Base-by-base conservation (phyloP, 2,113 vertebrate genomes). In the Alces alces region DNA sequence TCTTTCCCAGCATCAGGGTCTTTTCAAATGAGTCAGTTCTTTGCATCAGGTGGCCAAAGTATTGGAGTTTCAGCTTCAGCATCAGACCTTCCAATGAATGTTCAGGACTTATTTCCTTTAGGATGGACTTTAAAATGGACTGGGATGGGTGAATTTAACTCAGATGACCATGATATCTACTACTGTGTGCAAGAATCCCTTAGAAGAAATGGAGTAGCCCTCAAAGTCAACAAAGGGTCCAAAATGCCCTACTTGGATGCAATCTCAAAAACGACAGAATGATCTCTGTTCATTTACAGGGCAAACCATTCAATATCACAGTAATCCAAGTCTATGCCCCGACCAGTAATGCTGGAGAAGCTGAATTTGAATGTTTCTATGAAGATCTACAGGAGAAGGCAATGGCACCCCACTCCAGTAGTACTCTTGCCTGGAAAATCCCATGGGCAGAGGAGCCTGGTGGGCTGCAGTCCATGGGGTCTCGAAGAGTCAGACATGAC, bases 331-430 rank as follows among this genome's bases (percentile, higher is more conserved):
- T 12, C n/a, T 39, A 70, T 39, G n/a, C 10, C 19, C n/a, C n/a
- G 23, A 70, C 0, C 5, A 39, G 66, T 70, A 70, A 70, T 6
- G 19, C 10, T 70, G 66, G 19, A 70, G 66, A 70, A 36, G 5
- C 5, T 70, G 66, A 70, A 23, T n/a, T 23, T 70, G 11, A 39
- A 39, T 0, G 0, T n/a, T 39, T 70, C 66, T 70, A 23, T 39
- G n/a, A 70, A 70, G 5, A 70, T 7, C 66, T 39, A 70, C 10
- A 39, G 36, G n/a, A 70, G 47, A 50, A 50, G 47, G 12, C 47
- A 50, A 50, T 50, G 47, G 47, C 47, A 50, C 13, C 47, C 47
- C 12, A 50, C 3, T 50, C 47, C 47, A 50, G 47, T n/a, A n/a
- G n/a, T 50, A 50, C 10, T 50, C 47, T 50, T 50, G 47, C 47